Percentiles rank a stretch among this genome's conserved stretches.
Evolutionary conservation across 2,888 invertebrate species (phyloP).

Genomic region (Orthosia cruda): DNA sequence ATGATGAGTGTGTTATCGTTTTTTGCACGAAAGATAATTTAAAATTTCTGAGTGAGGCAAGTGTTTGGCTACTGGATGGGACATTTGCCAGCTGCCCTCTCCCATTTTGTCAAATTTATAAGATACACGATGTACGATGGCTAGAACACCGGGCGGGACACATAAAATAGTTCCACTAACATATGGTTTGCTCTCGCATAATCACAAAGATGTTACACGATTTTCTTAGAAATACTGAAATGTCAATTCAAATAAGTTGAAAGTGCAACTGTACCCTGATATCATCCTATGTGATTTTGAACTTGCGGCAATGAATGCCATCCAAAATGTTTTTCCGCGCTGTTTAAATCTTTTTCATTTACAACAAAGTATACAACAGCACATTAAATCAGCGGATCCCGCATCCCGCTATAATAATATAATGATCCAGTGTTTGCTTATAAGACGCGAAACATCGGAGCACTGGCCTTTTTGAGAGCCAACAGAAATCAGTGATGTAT

Average conservation of each 20-base stretch:
- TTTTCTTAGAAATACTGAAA: constrained; percentile 3
- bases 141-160: background rate
- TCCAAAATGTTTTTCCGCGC: background rate
- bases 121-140: background rate
- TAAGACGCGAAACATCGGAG: background rate
- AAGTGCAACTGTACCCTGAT: background rate
- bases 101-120: constrained; percentile 2
- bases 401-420: background rate
- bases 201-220: constrained; percentile 2
- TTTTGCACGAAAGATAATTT: background rate
- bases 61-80: constrained; percentile 1
- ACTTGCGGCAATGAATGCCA: background rate
- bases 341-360: background rate
- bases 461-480: background rate
- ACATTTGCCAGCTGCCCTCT: background rate
- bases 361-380: background rate
- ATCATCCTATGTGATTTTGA: background rate
- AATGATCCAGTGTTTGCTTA: background rate
- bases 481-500: background rate
- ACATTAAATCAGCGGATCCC: background rate
- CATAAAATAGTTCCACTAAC: background rate
- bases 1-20: background rate
- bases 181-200: constrained; percentile 6
- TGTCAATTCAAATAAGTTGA: background rate
- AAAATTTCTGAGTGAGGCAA: constrained; percentile 3